Base-by-base conservation (phyloP, 1,140 invertebrate species). In the Luehdorfia chinensis region DNA sequence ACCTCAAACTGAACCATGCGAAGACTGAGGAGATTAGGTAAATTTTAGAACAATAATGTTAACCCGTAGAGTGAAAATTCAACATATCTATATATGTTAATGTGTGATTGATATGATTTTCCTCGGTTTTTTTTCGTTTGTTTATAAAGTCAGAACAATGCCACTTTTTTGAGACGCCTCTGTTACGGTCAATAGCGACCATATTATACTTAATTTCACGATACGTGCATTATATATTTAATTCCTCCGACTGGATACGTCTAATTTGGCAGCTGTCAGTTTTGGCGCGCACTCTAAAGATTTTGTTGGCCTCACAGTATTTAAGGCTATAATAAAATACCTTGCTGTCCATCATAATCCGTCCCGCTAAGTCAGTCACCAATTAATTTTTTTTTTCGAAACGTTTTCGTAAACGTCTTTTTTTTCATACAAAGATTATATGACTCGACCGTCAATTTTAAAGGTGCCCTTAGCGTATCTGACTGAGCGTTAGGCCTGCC, bases 1-100 rank as follows among this genome's bases (percentile, higher is more conserved):
- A 52, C 50, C 63, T 75, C 57, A 58, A 57, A 66, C 49, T 37
- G 60, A 71, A 52, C 59, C 56, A 50, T 44, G 55, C 47, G 72
- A 68, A 72, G 70, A 75, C 64, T 69, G 67, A 72, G 58, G 62
- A 74, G 37, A 34, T 45, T 65, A 70, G 59, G 55, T 66, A 68
- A 75, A 59, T 50, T 33, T 49, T 62, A 56, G 33, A 50, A 50
- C 37, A 52, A 50, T 62, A 41, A 59, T 33, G 37, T 19, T 55
- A 41, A 39, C 39, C 31, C 30, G 14, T 48, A 59, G 32, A 60
- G 27, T 50, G 31, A 30, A 23, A 43, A 19, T 25, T 19, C 7
- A 34, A 54, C 32, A 50, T 56, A 50, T 61, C 44, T 34, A 28
- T 28, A 11, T 44, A 48, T n/a, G 25, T 4, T 31, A 12, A 12